phyloP scores from a whole-genome alignment of 2,797 vertebrate species.

The Cryptoprocta ferox region DNA sequence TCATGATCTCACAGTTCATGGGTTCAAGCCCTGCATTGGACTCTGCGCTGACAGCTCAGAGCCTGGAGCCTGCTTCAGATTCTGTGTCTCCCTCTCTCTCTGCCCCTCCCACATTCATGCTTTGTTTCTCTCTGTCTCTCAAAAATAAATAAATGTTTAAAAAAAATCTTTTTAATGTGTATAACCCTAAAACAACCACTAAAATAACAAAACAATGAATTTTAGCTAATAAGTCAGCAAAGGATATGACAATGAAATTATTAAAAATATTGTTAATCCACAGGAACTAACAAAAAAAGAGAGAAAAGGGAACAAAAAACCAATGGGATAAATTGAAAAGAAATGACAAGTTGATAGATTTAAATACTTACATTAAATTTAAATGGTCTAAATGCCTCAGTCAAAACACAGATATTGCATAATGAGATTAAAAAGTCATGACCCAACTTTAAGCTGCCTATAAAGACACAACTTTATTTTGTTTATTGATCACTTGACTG shows the following conservation, averaged over 20 bases:
- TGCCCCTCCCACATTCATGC: too few relatives aligned
- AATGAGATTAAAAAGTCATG: not conserved
- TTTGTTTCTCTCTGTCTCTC: too few relatives aligned
- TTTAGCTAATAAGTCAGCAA: not conserved
- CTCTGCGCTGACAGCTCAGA: too few relatives aligned
- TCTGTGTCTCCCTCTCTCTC: too few relatives aligned
- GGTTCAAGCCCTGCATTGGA: too few relatives aligned
- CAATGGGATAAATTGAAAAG: not conserved
- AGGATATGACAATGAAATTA: not conserved
- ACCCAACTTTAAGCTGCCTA: not conserved
- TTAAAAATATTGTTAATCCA: not conserved
- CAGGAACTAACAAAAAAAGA: not conserved
- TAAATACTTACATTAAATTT: not conserved
- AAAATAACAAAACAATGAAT: not conserved
- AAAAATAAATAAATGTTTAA: too few relatives aligned
- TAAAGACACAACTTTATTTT: not conserved
- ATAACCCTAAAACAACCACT: not conserved
- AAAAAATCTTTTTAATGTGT: too few relatives aligned
- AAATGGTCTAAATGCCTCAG: not conserved
- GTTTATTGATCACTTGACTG: not conserved
- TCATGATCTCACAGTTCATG: too few relatives aligned
- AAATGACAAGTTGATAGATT: not conserved
- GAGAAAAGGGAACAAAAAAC: not conserved
- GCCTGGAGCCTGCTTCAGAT: too few relatives aligned
- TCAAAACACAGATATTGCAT: slow-evolving; percentile 1